Base-by-base conservation (phyloP, 1,140 invertebrate species). In the Hyles vespertilio region DNA sequence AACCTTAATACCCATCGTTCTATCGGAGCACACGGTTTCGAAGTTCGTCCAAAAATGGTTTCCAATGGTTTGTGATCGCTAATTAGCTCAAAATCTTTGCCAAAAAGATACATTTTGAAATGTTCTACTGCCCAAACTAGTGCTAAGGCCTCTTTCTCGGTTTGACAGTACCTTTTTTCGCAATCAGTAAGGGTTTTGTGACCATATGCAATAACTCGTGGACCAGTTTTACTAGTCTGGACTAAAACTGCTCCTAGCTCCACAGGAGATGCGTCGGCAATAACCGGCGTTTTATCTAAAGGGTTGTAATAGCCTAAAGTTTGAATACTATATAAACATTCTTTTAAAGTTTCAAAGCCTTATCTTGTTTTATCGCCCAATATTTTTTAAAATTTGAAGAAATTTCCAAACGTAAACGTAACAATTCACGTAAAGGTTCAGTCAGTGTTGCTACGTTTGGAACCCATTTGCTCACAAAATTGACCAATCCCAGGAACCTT, bases 191-290 rank as follows among this genome's bases (percentile, higher is more conserved):
- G 40, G 1, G 54, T 68, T 22, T 47, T 47, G 22, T 67, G 59
- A 6, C 68, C 68, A 12, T 33, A 73, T 2, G 73, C 56, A 0
- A 56, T 67, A 7, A 72, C 55, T 12, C 67, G 8, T 4, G 64
- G 55, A 4, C 55, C 61, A 2, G 44, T 54, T 3, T 3, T 3
- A 44, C 67, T 11, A 7, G 43, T 56, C 44, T 67, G 70, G 0
- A 67, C 48, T 51, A 86, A 59, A 22, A 84, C 74, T n/a, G 66
- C 76, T n/a, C 75, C 84, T 44, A 89, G 51, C 3, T 66, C 81
- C 8, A 79, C 72, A 9, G 79, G 83, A 62, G 81, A 84, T 1
- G 86, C 88, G 69, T 89, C 86, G 9, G 83, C 81, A 11, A 85
- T 63, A 5, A 87, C 54, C n/a, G 67, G 58, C 2, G 82, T 87